Evolutionary conservation across 2,113 vertebrate species (phyloP), one percentile per base, ranked within the genome.

Genomic region (Camarhynchus parvulus): DNA sequence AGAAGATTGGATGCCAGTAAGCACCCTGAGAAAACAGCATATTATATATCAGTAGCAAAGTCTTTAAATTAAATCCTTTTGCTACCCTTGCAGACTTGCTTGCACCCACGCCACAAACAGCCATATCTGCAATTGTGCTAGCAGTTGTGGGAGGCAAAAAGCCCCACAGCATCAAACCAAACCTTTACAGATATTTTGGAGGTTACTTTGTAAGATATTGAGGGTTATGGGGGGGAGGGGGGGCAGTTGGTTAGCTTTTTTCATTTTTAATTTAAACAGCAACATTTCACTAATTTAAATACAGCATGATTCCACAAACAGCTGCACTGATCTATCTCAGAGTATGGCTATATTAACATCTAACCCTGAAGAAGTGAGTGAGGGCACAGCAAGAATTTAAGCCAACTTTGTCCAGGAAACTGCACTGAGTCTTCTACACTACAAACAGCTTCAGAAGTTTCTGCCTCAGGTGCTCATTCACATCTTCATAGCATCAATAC

Each of bases 391-490:
- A 64, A 73, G 49, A 89, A 82, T 56, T 76, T n/a, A 75, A 84
- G 24, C 22, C 53, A 82, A 11, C 66, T 87, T 20, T 44, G 31
- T 30, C 39, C 0, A 0, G 17, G 56, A 84, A 92, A 47, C 27
- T 52, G 75, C 24, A 47, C 0, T 0, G 70, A 52, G 44, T 47
- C 44, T 72, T 83, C 55, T 22, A 73, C 28, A 30, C 18, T 16
- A 76, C 62, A 41, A 87, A 70, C 74, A 83, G 82, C 58, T 85
- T 85, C 67, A 68, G 61, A 79, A 82, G 46, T 49, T 84, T 70
- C 84, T 89, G 62, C n/a, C 74, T 70, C 74, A 95, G 70, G 85
- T 96, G 85, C 62, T 94, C 33, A 25, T 73, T 78, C 82, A 70
- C 49, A 44, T 87, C 90, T 64, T 82, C 66, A 44, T 2, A 87